Percentiles rank a stretch among this genome's conserved stretches.
These are phyloP conservation scores for Nilaparvata lugens DNA, from an alignment of 1,140 invertebrate species.

Conservation along the genomic window DNA sequence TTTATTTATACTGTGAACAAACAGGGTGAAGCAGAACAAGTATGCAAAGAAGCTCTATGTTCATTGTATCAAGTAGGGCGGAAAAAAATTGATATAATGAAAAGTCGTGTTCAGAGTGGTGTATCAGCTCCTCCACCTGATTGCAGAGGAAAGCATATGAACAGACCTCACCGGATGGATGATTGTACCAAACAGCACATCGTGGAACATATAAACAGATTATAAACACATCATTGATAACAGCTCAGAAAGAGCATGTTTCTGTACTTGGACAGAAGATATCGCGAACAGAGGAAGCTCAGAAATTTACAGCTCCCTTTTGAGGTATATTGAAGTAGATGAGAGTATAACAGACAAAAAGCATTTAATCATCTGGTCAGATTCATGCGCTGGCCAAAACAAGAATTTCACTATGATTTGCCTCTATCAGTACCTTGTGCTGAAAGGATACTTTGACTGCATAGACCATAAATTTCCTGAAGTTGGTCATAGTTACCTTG, in stretches of 20 bases:
- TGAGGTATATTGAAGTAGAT: conserved; percentile 13
- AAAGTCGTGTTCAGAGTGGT: neutral
- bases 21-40: neutral
- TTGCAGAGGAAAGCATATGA: conserved; percentile 6
- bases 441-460: too few species aligned
- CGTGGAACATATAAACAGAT: conserved; percentile 1
- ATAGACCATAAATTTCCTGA: conserved; percentile 15
- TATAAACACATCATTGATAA: conserved; percentile 8
- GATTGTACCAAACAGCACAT: conserved; percentile 1
- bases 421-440: conserved; percentile 15
- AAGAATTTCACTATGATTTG: conserved; percentile 13
- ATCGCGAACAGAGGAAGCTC: conserved; percentile 1
- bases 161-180: neutral
- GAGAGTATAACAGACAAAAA: neutral
- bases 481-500: conserved; percentile 14
- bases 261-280: conserved; percentile 15
- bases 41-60: neutral
- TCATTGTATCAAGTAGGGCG: neutral
- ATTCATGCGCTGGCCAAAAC: conserved; percentile 11
- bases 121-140: conserved; percentile 9
- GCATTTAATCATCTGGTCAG: conserved; percentile 9
- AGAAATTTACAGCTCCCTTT: conserved; percentile 9
- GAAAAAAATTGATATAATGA: conserved; percentile 6
- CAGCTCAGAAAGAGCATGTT: conserved; percentile 3
- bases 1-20: conserved; percentile 7